Evolutionary conservation across 1,140 invertebrate species (phyloP).

Genomic region (Andricus grossulariae): DNA sequence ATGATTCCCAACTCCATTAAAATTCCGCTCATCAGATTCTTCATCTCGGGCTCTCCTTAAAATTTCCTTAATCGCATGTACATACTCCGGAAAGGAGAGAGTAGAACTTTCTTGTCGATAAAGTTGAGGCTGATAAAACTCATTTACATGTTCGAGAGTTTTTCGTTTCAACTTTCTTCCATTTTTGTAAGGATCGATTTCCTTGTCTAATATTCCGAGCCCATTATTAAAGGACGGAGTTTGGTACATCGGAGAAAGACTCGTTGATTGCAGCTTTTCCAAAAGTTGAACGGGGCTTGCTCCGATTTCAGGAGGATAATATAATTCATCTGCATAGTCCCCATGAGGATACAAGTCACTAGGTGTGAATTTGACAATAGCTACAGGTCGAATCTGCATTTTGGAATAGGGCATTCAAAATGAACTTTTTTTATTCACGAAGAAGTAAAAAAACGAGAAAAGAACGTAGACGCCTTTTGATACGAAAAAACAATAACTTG

Average conservation of each 20-base stretch:
- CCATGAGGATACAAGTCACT: conserved; percentile 80
- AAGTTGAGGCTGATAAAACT: conserved; percentile 16
- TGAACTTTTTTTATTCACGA: conserved; percentile 40
- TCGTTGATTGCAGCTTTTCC: neutral
- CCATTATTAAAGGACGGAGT: conserved; percentile 6
- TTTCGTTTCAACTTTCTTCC: conserved; percentile 40
- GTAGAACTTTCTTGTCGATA: conserved; percentile 29
- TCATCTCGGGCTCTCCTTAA: neutral
- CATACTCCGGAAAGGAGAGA: conserved; percentile 25
- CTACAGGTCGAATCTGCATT: conserved; percentile 80
- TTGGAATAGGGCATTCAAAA: conserved; percentile 34
- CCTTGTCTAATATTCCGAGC: conserved; percentile 39
- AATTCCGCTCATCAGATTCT: neutral
- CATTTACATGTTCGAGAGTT: conserved; percentile 33
- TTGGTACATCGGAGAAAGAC: conserved; percentile 18
- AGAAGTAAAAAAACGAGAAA: conserved; percentile 45
- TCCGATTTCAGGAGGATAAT: conserved; percentile 79
- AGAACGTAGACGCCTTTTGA: conserved; percentile 60
- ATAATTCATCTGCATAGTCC: conserved; percentile 86
- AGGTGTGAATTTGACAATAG: conserved; percentile 87
- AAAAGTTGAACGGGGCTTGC: conserved; percentile 39
- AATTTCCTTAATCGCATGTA: conserved; percentile 9
- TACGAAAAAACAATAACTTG: neutral
- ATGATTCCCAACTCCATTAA: conserved; percentile 3
- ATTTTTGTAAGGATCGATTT: conserved; percentile 38